phyloP scores from a whole-genome alignment of 2,888 invertebrate species.

The Tridacna crocea region DNA sequence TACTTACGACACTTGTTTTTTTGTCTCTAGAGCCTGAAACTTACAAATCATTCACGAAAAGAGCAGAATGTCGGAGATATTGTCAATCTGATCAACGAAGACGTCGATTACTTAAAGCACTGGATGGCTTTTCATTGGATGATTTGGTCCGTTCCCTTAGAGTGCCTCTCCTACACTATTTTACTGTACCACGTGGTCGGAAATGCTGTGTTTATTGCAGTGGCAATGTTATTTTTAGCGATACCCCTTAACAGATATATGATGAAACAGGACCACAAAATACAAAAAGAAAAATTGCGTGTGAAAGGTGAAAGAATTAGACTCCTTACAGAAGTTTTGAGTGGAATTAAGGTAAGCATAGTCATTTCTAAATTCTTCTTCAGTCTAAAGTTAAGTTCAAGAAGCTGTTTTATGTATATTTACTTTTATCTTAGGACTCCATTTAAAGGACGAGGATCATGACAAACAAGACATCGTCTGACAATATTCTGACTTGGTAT shows the following conservation, averaged over 20 bases:
- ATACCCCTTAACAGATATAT: constrained; percentile 67
- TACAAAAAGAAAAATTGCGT: constrained; percentile 74
- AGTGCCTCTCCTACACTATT: neutral
- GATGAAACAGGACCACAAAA: constrained; percentile 71
- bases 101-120: constrained; percentile 77
- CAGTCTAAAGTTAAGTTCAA: too few species aligned
- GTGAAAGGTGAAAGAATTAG: constrained; percentile 79
- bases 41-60: constrained; percentile 78
- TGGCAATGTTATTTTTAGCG: neutral
- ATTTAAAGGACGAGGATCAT: too few species aligned
- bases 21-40: constrained; percentile 76
- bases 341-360: constrained; percentile 81
- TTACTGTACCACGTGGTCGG: neutral
- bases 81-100: constrained; percentile 83
- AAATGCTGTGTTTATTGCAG: neutral
- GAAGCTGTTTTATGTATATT: too few species aligned
- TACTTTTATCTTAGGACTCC: too few species aligned
- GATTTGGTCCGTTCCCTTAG: neutral
- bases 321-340: constrained; percentile 81
- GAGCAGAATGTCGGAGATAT: constrained; percentile 82
- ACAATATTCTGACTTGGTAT: too few species aligned
- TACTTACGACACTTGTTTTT: too few species aligned
- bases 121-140: neutral
- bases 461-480: too few species aligned
- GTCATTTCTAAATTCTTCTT: too few species aligned